phyloP scores from a whole-genome alignment of 2,797 vertebrate species.

The Smutsia temminckii region DNA sequence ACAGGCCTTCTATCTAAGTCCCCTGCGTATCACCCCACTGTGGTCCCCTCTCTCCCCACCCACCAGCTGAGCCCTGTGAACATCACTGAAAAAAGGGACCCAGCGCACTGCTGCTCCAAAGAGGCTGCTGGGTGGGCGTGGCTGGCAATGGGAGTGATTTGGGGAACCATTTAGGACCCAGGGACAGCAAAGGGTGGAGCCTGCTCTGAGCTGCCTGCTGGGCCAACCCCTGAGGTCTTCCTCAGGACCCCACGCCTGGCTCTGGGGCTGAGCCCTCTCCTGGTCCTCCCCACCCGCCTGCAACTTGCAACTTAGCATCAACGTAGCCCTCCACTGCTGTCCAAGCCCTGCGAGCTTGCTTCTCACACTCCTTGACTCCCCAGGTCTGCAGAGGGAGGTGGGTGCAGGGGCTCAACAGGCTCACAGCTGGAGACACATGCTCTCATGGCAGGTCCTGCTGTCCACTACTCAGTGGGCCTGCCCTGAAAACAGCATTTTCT shows the following conservation, averaged over 20 bases:
- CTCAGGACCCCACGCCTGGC: background rate
- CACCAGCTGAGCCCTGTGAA: accelerated
- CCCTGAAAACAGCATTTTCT: background rate
- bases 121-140: background rate
- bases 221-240: background rate
- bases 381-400: too few species aligned
- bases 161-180: background rate
- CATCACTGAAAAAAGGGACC: background rate
- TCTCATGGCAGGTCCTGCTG: background rate
- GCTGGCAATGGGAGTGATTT: accelerated
- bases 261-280: background rate
- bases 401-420: background rate
- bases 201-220: background rate
- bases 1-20: accelerated
- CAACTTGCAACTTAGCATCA: background rate
- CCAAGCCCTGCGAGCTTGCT: background rate
- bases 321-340: too few species aligned
- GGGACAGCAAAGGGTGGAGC: background rate
- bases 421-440: background rate
- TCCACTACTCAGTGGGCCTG: too few species aligned
- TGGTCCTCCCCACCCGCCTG: accelerated
- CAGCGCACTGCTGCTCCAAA: background rate
- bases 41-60: background rate
- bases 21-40: accelerated
- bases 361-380: background rate